Percentiles rank a stretch among this genome's conserved stretches.
These are phyloP conservation scores for Tridacna crocea DNA, from an alignment of 2,888 invertebrate species.

Conservation along the genomic window DNA sequence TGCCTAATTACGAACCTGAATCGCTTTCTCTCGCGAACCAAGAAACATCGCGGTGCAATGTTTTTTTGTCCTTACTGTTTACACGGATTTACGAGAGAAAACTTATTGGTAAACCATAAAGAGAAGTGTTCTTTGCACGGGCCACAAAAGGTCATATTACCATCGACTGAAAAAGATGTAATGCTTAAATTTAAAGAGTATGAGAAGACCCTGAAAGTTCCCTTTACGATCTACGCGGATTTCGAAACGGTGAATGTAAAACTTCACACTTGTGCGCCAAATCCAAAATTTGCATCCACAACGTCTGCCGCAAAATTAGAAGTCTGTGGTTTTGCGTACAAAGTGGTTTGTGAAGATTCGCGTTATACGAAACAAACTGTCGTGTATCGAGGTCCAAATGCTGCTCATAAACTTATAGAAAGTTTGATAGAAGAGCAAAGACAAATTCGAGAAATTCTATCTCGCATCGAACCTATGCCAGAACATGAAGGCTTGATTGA, in stretches of 20 bases:
- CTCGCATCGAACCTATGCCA: slow-evolving; percentile 36
- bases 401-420: slow-evolving; percentile 37
- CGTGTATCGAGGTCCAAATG: slow-evolving; percentile 42
- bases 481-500: slow-evolving; percentile 23
- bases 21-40: slow-evolving; percentile 49
- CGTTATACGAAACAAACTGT: slow-evolving; percentile 41
- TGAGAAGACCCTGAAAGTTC: slow-evolving; percentile 39
- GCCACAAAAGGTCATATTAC: slow-evolving; percentile 38
- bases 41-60: slow-evolving; percentile 8
- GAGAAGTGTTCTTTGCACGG: slow-evolving; percentile 35
- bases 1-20: slow-evolving; percentile 55
- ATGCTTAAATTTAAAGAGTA: slow-evolving; percentile 46
- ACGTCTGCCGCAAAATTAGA: slow-evolving; percentile 34
- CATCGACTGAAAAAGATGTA: slow-evolving; percentile 3
- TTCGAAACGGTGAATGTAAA: slow-evolving; percentile 42
- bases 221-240: slow-evolving; percentile 51
- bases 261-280: slow-evolving; percentile 38
- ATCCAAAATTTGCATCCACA: slow-evolving; percentile 37
- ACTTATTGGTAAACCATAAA: slow-evolving; percentile 30
- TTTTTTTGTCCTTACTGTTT: slow-evolving; percentile 40
- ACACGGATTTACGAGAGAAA: slow-evolving; percentile 37
- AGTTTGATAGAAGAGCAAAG: slow-evolving; percentile 41
- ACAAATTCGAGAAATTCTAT: slow-evolving; percentile 42
- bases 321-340: slow-evolving; percentile 43
- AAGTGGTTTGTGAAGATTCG: slow-evolving; percentile 33